Percentiles rank a stretch among this genome's conserved stretches.
These are phyloP conservation scores for Sander lucioperca DNA, from an alignment of 2,113 vertebrate species.

Conservation along the genomic window DNA sequence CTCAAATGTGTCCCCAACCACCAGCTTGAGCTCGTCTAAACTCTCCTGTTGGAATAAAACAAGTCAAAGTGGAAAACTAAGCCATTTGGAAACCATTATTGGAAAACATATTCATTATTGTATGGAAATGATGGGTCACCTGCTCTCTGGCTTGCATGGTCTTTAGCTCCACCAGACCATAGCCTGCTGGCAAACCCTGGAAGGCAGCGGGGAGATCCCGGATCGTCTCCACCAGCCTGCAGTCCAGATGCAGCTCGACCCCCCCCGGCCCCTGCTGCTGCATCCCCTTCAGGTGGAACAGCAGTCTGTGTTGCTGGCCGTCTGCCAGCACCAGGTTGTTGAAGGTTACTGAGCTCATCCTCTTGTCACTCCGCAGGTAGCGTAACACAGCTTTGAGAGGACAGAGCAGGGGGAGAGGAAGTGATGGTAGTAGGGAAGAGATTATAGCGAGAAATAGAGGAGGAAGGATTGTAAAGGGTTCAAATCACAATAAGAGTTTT, in stretches of 20 bases:
- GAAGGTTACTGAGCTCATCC: conserved; percentile 91
- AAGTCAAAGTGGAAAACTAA: conserved; percentile 11
- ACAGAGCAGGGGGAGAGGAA: not conserved
- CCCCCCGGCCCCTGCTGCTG: conserved; percentile 83
- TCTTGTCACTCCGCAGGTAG: conserved; percentile 91
- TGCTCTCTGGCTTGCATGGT: conserved; percentile 90
- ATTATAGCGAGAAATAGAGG: not conserved
- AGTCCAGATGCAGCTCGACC: conserved; percentile 93
- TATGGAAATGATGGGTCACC: conserved; percentile 78
- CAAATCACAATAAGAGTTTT: not conserved
- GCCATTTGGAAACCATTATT: conserved; percentile 3
- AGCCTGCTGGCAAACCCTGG: conserved; percentile 83
- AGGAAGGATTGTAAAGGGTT: not conserved
- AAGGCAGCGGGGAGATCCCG: conserved; percentile 91
- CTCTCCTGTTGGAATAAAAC: conserved; percentile 84
- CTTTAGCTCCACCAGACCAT: conserved; percentile 86
- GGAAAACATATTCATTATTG: conserved; percentile 16
- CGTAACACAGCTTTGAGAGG: conserved; percentile 88
- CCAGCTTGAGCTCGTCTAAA: conserved; percentile 94
- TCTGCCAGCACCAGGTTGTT: conserved; percentile 94
- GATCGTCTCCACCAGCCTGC: conserved; percentile 89
- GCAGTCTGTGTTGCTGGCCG: conserved; percentile 90
- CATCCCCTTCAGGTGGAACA: conserved; percentile 91
- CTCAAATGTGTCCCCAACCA: conserved; percentile 90
- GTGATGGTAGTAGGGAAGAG: not conserved